phyloP scores from a whole-genome alignment of 2,113 vertebrate species.

The Hyaena hyaena region DNA sequence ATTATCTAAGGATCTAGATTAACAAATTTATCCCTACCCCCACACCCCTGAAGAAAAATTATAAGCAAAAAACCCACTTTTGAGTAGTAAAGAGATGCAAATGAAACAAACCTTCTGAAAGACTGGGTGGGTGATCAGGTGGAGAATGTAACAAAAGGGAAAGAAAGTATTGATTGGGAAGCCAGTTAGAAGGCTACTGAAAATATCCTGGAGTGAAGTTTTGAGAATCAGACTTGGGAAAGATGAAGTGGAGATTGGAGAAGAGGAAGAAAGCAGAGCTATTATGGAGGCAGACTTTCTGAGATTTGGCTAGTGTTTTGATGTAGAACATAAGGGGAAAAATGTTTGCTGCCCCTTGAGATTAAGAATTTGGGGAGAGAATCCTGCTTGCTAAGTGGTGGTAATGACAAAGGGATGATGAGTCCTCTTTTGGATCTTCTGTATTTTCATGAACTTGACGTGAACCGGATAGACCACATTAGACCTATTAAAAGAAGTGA shows the following conservation, averaged over 20 bases:
- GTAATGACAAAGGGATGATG: neutral
- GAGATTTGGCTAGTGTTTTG: neutral
- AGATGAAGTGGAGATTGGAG: neutral
- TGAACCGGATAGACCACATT: neutral
- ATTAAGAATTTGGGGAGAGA: neutral
- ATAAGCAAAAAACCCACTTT: neutral
- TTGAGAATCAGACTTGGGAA: neutral
- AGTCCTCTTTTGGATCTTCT: neutral
- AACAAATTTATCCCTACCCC: neutral
- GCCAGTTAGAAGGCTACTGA: neutral
- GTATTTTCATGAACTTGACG: neutral
- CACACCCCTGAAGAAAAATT: neutral
- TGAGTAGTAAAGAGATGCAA: neutral
- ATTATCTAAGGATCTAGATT: neutral
- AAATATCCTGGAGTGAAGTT: neutral
- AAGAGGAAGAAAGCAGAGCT: neutral
- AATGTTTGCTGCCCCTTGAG: fast-evolving
- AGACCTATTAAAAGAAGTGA: neutral
- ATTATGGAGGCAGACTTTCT: neutral
- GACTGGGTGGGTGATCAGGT: neutral
- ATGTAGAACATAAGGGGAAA: neutral
- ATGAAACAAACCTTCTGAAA: neutral
- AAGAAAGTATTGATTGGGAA: neutral
- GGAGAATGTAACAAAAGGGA: neutral
- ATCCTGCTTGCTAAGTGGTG: neutral